These are phyloP conservation scores for Eupithecia centaureata DNA, from an alignment of 2,888 invertebrate genomes.

Conservation along the genomic window DNA sequence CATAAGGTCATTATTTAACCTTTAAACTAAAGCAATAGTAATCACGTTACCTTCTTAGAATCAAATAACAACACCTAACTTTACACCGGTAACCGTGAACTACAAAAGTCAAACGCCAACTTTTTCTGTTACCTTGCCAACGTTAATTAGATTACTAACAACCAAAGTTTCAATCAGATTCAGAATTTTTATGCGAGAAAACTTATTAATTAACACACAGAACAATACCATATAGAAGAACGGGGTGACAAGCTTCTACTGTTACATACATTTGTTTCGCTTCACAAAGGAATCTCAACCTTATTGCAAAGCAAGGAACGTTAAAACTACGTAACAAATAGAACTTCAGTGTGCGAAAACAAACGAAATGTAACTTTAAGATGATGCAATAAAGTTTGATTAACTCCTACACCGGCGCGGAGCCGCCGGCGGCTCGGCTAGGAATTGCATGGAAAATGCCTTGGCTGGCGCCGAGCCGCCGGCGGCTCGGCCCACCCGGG, in stretches of 20 bases:
- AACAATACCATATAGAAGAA: slow-evolving; percentile 65
- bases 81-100: background rate
- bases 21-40: background rate
- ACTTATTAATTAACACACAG: slow-evolving; percentile 76
- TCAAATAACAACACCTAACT: background rate
- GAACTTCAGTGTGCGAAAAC: slow-evolving; percentile 30
- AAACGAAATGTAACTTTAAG: slow-evolving; percentile 52
- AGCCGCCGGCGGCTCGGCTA: too few relatives aligned
- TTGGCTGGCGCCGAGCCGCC: too few relatives aligned
- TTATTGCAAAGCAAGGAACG: background rate
- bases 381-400: slow-evolving; percentile 46
- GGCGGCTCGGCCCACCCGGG: too few relatives aligned
- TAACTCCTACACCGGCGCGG: too few relatives aligned
- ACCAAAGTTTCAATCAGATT: slow-evolving; percentile 13
- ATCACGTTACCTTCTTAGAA: background rate
- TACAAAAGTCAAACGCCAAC: background rate
- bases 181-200: slow-evolving; percentile 51
- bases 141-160: slow-evolving; percentile 19
- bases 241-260: slow-evolving; percentile 66
- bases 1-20: background rate
- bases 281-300: slow-evolving; percentile 43
- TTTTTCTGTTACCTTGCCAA: slow-evolving; percentile 1
- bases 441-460: too few relatives aligned
- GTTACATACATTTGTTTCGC: slow-evolving; percentile 52
- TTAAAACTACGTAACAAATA: slow-evolving; percentile 23